These are phyloP conservation scores for Porites evermanni DNA, from an alignment of 92 coral and sea anemone species.

Conservation along the genomic window DNA sequence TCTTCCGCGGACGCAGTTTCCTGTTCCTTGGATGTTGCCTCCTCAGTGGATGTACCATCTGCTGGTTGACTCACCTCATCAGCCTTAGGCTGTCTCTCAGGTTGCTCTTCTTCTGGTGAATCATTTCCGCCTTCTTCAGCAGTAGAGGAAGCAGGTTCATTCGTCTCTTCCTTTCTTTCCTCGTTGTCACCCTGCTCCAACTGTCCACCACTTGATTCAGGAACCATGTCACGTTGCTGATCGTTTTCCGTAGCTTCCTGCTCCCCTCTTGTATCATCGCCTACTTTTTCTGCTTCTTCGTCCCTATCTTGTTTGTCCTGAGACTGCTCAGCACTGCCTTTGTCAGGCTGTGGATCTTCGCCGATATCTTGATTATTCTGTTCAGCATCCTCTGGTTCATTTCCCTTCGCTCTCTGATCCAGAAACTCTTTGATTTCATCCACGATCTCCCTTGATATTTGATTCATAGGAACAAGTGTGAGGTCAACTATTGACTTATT, in stretches of 20 bases:
- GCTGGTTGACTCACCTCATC: not conserved
- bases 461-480: conserved; percentile 93
- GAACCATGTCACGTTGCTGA: not conserved
- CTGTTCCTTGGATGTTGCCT: not conserved
- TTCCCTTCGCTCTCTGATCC: conserved; percentile 70
- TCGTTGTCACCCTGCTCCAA: conserved; percentile 11
- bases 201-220: not conserved
- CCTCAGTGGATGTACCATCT: not conserved
- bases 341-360: not conserved
- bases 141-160: not conserved
- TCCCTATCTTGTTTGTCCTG: not conserved
- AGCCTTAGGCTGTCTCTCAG: conserved; percentile 6
- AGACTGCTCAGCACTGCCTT: not conserved
- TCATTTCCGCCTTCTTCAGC: conserved; percentile 18
- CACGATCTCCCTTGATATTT: conserved; percentile 77
- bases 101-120: not conserved
- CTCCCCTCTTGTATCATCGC: not conserved
- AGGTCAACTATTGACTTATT: conserved; percentile 86
- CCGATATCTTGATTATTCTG: not conserved
- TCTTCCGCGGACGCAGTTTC: conserved; percentile 1
- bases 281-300: not conserved
- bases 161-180: not conserved
- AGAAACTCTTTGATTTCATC: conserved; percentile 83
- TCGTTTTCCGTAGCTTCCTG: not conserved
- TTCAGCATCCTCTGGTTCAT: conserved; percentile 15